Evolutionary conservation across 2,888 invertebrate species (phyloP), one percentile per base, ranked within the genome.

Genomic region (Drosophila rellima): DNA sequence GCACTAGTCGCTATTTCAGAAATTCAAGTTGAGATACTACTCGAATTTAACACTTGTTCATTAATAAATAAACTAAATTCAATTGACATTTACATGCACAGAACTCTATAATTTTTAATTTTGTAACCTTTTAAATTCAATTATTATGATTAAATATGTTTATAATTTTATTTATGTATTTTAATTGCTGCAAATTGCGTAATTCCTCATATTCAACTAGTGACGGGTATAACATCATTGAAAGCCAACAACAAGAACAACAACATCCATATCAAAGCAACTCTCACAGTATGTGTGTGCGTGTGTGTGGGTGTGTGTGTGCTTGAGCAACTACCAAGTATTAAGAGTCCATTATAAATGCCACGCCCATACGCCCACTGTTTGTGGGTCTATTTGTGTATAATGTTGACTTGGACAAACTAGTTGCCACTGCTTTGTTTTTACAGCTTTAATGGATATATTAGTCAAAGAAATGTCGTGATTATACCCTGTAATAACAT

Each of bases 311-410:
- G 40, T 51, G 39, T 61, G 18, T 45, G 18, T 37, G 40, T 48
- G 20, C 74, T 74, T 62, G 71, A 75, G 67, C 75, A 70, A 66
- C 70, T 74, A 42, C 59, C 54, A 59, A 61, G 60, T 59, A 54
- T 63, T 47, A 29, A 50, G 67, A 56, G 63, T 56, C 51, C 45
- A 56, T 67, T 63, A 59, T 59, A 51, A 42, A 13, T 62, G 55
- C 66, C 57, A 57, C 63, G 63, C 62, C 56, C 26, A 44, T 29
- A 52, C 64, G 70, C 74, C 68, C 69, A 63, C 42, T 37, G 17
- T 47, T 59, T 69, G 52, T 54, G 18, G 5, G 17, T 39, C n/a
- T 37, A 50, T 70, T 54, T 64, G 59, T 33, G 18, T 35, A 13
- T n/a, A 15, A 40, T 51, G 52, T 45, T 57, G 45, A 57, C 50